phyloP scores from a whole-genome alignment of 2,888 invertebrate species.

The Macrosoma leucophasiata region DNA sequence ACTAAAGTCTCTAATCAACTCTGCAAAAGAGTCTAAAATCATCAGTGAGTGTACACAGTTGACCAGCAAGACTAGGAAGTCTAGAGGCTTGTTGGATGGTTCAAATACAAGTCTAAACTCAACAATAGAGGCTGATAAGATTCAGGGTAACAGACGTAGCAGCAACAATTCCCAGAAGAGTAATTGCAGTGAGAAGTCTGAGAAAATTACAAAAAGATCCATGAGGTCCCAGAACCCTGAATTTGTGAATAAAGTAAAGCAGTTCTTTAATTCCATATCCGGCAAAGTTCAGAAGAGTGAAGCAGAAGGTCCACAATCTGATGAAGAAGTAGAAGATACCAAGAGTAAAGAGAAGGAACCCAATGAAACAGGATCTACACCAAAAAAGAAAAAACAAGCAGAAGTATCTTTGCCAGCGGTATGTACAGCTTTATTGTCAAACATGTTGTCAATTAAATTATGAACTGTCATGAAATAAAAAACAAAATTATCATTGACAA shows the following conservation, averaged over 20 bases:
- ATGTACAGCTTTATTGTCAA: too few species aligned
- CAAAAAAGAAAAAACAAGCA: slow-evolving; percentile 33
- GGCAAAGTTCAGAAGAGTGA: slow-evolving; percentile 44
- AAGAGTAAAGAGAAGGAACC: slow-evolving; percentile 36
- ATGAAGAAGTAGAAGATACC: slow-evolving; percentile 42
- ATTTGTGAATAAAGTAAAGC: slow-evolving; percentile 77
- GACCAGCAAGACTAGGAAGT: slow-evolving; percentile 66
- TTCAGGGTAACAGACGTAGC: slow-evolving; percentile 41
- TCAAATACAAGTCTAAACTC: slow-evolving; percentile 58
- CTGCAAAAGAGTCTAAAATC: slow-evolving; percentile 81
- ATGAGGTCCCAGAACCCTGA: slow-evolving; percentile 80
- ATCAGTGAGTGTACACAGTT: slow-evolving; percentile 75
- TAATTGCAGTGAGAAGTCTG: slow-evolving; percentile 55
- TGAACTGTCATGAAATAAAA: too few species aligned
- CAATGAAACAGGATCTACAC: slow-evolving; percentile 26
- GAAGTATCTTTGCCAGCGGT: too few species aligned
- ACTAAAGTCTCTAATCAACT: slow-evolving; percentile 77
- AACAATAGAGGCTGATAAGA: slow-evolving; percentile 49
- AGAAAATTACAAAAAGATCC: slow-evolving; percentile 58
- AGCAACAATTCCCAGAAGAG: slow-evolving; percentile 55
- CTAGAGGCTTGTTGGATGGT: slow-evolving; percentile 59
- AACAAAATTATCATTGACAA: too few species aligned
- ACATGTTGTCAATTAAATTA: too few species aligned
- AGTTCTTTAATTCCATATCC: slow-evolving; percentile 74
- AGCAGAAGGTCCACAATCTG: slow-evolving; percentile 34